Conservation (phyloP, 53 echinoderm and acorn worm species). For the Holothuria leucospilota region DNA sequence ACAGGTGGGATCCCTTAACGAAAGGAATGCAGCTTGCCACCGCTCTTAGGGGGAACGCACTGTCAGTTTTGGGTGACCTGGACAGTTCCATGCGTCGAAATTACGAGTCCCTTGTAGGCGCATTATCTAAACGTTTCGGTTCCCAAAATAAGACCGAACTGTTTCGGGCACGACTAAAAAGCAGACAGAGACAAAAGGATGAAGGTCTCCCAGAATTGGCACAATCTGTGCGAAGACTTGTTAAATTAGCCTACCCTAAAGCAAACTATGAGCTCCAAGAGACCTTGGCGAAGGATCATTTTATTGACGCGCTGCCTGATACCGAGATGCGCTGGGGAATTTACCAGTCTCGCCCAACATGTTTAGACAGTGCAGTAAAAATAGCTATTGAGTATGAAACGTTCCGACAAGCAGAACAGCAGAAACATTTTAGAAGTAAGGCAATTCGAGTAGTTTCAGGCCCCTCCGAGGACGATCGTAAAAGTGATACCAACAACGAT, state of each 20-base stretch:
- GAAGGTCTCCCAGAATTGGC: too few relatives aligned
- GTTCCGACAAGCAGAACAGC: background rate
- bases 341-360: slow-evolving; percentile 4
- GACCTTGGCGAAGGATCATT: background rate
- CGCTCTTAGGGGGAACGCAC: slow-evolving; percentile 3
- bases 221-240: too few relatives aligned
- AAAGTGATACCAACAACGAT: background rate
- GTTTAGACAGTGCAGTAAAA: slow-evolving; percentile 14
- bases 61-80: slow-evolving; percentile 20
- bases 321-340: background rate
- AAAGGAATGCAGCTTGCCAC: slow-evolving; percentile 42
- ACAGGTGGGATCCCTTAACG: slow-evolving; percentile 15
- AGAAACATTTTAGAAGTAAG: background rate
- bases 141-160: slow-evolving; percentile 29
- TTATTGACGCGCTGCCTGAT: background rate
- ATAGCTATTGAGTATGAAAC: too few relatives aligned
- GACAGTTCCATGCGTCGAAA: background rate
- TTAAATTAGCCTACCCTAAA: background rate
- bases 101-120: slow-evolving; percentile 9
- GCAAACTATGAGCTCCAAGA: slow-evolving; percentile 1
- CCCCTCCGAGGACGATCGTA: background rate
- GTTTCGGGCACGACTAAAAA: background rate
- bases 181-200: background rate
- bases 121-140: slow-evolving; percentile 5
- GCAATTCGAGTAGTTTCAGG: background rate